Evolutionary conservation across 2,113 vertebrate genomes (phyloP).

Genomic region (Naja naja): DNA sequence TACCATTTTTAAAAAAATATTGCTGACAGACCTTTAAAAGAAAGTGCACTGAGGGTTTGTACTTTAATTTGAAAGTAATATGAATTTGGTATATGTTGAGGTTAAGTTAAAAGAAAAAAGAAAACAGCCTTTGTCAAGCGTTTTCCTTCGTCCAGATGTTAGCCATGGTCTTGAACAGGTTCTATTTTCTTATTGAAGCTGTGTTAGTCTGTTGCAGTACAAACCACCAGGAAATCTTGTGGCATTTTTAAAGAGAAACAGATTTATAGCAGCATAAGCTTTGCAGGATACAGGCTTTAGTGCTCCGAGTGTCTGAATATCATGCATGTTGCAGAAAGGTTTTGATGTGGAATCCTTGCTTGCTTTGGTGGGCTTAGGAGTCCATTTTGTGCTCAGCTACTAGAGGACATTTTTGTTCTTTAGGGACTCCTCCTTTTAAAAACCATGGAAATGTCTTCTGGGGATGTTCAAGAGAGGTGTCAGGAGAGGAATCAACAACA

Average conservation of each 20-base stretch:
- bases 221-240: not conserved
- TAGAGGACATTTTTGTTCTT: not conserved
- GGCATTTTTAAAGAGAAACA: not conserved
- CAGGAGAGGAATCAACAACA: constrained; percentile 6
- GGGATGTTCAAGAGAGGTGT: not conserved
- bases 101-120: not conserved
- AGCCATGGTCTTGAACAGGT: accelerated
- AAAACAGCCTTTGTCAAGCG: not conserved
- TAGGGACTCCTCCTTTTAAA: not conserved
- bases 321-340: not conserved
- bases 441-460: not conserved
- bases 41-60: constrained; percentile 1
- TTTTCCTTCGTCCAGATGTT: not conserved
- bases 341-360: not conserved
- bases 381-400: constrained; percentile 7
- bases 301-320: not conserved
- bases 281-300: not conserved
- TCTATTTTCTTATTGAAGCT: not conserved
- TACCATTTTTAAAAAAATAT: not conserved
- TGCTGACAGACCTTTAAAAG: constrained; percentile 7
- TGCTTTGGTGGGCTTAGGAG: not conserved
- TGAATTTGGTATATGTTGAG: not conserved
- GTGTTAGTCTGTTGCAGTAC: not conserved
- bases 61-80: not conserved
- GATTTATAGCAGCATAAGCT: not conserved